Evolutionary conservation across 2,113 vertebrate species (phyloP), one percentile per base, ranked within the genome.

Genomic region (Scolopax mira): DNA sequence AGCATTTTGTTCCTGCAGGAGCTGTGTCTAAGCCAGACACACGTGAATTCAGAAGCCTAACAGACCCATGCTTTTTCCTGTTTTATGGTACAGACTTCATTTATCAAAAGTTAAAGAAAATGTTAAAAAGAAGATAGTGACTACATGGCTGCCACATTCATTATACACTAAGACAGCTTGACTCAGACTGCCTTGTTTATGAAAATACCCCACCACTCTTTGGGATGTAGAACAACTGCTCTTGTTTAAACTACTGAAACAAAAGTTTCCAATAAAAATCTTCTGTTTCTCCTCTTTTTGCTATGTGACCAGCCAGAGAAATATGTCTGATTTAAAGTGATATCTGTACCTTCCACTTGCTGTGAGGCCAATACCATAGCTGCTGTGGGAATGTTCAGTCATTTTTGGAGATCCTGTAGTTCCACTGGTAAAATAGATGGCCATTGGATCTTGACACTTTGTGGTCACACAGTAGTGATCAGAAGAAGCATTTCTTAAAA

Each of bases 401-500:
- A 98, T 98, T 92, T 98, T 98, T 30, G 98, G 98, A 49, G 95
- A 89, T 6, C 98, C 98, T 1, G 97, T 98, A 31, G 98, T 98
- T 54, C 98, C 98, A 42, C 98, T 99, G 84, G 98, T 99, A 66
- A 98, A 99, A 96, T 97, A 99, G 90, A 98, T 98, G 52, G 97
- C 96, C 98, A 98, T 98, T 10, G 97, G 95, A 18, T 99, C 98
- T 17, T 95, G 75, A 41, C 96, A 97, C 75, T 95, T 98, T 6
- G 98, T 98, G 88, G 93, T 75, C 82, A 97, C 97, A 71, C 98
- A 98, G 25, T 52, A 95, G 69, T 99, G 98, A 30, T 97, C 95
- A 66, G 97, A 97, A 64, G 97, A 89, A 72, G 92, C 98, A 15
- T 70, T 78, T 82, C 98, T 98, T 49, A 89, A 93, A 85, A 62